Conservation (phyloP, 2,797 vertebrate genomes). For the Halcyon badia region DNA sequence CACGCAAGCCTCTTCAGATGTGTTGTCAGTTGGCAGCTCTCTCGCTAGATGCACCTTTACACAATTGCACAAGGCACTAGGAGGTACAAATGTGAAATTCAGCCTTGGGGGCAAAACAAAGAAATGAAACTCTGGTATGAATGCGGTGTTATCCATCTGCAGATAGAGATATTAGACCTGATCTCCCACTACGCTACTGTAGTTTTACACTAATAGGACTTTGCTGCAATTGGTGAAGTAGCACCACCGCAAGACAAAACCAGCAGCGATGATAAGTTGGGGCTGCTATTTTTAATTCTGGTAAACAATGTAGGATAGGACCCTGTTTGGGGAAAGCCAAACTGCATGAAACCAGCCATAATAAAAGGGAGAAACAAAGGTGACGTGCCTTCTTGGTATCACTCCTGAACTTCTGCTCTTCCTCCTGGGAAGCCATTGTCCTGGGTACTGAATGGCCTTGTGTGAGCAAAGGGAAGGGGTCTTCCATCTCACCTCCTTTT, state of each 20-base stretch:
- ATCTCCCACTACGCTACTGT: slow-evolving; percentile 18
- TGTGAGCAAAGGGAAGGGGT: neutral
- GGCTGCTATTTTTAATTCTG: slow-evolving; percentile 11
- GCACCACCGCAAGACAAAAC: neutral
- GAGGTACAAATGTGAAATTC: slow-evolving; percentile 62
- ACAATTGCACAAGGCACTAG: slow-evolving; percentile 64
- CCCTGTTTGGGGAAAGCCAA: neutral
- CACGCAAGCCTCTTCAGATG: slow-evolving; percentile 15
- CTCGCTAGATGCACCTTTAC: slow-evolving; percentile 60
- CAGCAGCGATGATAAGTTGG: neutral
- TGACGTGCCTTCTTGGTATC: neutral
- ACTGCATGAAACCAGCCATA: neutral
- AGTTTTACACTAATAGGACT: slow-evolving; percentile 15
- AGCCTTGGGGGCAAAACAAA: slow-evolving; percentile 70
- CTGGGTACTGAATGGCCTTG: accelerated
- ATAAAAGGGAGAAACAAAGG: neutral
- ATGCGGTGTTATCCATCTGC: slow-evolving; percentile 37
- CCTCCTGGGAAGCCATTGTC: neutral
- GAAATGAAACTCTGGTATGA: slow-evolving; percentile 37
- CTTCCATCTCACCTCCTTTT: neutral
- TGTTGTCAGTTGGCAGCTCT: slow-evolving; percentile 61
- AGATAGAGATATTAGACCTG: slow-evolving; percentile 38
- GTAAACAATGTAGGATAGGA: neutral
- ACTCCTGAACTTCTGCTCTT: neutral
- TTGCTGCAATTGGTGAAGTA: neutral